Percentiles rank a stretch among this genome's conserved stretches.
These are phyloP conservation scores for Stramonita haemastoma DNA, from an alignment of 2,888 invertebrate species.

Conservation along the genomic window DNA sequence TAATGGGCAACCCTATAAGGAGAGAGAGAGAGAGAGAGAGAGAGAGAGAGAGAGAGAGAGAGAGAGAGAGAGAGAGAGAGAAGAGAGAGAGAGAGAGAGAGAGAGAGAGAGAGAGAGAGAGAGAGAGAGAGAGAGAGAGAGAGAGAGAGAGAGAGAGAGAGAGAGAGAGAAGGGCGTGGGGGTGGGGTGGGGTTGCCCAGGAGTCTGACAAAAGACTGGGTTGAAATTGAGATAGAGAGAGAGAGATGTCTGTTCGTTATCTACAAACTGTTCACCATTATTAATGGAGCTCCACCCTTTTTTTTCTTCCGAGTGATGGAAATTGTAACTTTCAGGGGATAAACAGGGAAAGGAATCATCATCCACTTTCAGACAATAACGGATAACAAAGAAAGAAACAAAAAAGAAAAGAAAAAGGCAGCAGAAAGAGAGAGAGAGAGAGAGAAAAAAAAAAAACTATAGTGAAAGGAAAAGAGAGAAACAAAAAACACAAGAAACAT, in stretches of 20 bases:
- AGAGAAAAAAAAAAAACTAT: background rate
- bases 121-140: background rate
- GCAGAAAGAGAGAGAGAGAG: background rate
- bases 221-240: too few relatives aligned
- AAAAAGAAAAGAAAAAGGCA: background rate
- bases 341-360: too few relatives aligned
- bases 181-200: too few relatives aligned
- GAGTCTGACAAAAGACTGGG: too few relatives aligned
- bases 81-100: background rate
- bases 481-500: background rate
- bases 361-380: too few relatives aligned
- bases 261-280: too few relatives aligned
- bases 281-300: too few relatives aligned
- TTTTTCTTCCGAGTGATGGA: too few relatives aligned
- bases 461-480: background rate
- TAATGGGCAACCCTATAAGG: constrained; percentile 4
- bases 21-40: background rate
- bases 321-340: too few relatives aligned
- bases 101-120: constrained; percentile 1
- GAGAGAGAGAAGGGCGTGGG: too few relatives aligned
- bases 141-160: too few relatives aligned
- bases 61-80: background rate
- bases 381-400: background rate
- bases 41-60: constrained; percentile 1
- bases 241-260: too few relatives aligned